phyloP scores from a whole-genome alignment of 2,113 vertebrate genomes.

The Stercorarius parasiticus region DNA sequence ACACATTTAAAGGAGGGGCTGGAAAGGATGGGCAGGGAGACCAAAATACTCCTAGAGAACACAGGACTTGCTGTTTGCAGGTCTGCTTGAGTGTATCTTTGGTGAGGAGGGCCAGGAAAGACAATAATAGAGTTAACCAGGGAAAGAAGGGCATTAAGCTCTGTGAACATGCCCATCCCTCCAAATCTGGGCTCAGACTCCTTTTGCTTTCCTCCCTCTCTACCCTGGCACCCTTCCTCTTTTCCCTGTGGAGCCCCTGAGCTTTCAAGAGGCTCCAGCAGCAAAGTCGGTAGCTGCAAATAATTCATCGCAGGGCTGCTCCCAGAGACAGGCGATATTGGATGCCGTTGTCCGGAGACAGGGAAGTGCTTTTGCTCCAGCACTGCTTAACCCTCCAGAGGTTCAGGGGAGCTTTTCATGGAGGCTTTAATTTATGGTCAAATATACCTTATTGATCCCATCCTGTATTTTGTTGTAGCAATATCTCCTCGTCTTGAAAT shows the following conservation, averaged over 20 bases:
- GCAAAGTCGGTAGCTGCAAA: not conserved
- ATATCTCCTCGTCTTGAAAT: not conserved
- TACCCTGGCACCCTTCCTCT: not conserved
- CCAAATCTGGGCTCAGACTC: not conserved
- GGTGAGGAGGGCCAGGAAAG: not conserved
- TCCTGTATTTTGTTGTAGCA: not conserved
- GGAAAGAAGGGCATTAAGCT: not conserved
- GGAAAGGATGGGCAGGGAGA: not conserved
- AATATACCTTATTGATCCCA: not conserved
- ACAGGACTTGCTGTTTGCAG: accelerated
- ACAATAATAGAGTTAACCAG: not conserved
- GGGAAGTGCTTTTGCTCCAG: not conserved
- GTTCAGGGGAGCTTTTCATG: not conserved
- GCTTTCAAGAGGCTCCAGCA: not conserved
- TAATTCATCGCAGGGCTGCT: not conserved
- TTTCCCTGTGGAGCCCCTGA: not conserved
- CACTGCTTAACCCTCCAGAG: not conserved
- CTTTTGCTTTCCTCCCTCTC: not conserved
- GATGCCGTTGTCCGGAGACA: not conserved
- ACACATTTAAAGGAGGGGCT: accelerated
- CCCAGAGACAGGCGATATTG: not conserved
- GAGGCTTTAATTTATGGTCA: not conserved
- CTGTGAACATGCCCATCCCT: accelerated
- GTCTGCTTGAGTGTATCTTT: not conserved
- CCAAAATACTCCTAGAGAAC: not conserved